A percentile compares a stretch with the other conserved stretches of the same genome.
phyloP scores from a whole-genome alignment of 2,113 vertebrate genomes.

The Dasyornis broadbenti region DNA sequence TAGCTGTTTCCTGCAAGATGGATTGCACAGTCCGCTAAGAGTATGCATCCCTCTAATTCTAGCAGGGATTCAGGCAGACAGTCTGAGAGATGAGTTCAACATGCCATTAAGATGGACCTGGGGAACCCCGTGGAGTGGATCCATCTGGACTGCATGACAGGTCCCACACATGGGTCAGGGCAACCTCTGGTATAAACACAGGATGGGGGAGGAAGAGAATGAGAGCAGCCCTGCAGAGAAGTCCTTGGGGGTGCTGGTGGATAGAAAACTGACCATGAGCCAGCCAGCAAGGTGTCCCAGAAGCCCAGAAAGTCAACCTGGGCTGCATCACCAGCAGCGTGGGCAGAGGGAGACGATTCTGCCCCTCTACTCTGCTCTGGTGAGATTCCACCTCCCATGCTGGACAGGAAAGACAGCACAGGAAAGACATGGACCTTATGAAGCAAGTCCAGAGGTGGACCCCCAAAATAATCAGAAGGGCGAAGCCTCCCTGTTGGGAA shows the following conservation, averaged over 20 bases:
- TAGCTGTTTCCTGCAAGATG: background rate
- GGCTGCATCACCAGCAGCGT: background rate
- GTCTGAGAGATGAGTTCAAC: background rate
- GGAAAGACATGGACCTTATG: background rate
- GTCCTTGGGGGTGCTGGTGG: background rate
- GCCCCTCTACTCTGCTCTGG: background rate
- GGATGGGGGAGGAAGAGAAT: background rate
- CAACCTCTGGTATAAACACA: background rate
- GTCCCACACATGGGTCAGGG: background rate
- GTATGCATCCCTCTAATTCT: background rate
- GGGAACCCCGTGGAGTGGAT: background rate
- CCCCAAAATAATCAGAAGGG: background rate
- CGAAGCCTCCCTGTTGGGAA: rapidly evolving
- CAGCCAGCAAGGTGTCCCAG: rapidly evolving
- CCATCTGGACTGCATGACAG: rapidly evolving
- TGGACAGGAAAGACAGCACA: background rate
- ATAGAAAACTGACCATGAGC: background rate
- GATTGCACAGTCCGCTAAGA: background rate
- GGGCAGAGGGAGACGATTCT: background rate
- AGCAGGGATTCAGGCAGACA: rapidly evolving
- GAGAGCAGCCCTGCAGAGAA: background rate
- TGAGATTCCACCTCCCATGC: background rate
- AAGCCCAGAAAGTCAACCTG: background rate
- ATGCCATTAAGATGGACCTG: background rate
- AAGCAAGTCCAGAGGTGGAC: background rate